Conservation (phyloP, 2,888 invertebrate genomes). For the Apeira syringaria region DNA sequence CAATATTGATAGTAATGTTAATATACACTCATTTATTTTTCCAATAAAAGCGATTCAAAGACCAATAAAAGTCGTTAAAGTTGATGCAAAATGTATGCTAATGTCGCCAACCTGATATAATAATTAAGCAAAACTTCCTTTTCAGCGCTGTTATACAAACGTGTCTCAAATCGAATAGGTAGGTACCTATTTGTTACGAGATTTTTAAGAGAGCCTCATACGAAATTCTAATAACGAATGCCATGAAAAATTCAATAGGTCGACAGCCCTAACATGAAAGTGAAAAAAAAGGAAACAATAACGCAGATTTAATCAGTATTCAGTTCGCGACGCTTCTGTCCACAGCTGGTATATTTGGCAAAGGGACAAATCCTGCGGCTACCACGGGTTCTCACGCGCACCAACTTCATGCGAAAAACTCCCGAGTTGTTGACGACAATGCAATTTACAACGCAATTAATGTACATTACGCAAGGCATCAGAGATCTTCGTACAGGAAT, state of each 20-base stretch:
- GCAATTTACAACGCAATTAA: conserved; percentile 56
- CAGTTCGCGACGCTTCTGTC: conserved; percentile 62
- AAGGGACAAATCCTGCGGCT: conserved; percentile 57
- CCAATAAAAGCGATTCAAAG: conserved; percentile 67
- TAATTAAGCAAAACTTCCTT: conserved; percentile 74
- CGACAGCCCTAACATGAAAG: conserved; percentile 63
- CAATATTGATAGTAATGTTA: conserved; percentile 43
- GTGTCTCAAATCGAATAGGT: no score
- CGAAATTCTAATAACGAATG: conserved; percentile 62
- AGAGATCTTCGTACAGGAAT: conserved; percentile 47
- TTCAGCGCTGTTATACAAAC: conserved; percentile 57
- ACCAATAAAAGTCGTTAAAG: conserved; percentile 62
- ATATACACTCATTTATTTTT: conserved; percentile 68
- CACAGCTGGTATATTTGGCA: conserved; percentile 78
- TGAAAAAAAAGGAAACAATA: conserved; percentile 77
- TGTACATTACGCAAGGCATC: conserved; percentile 60
- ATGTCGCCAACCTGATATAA: conserved; percentile 60
- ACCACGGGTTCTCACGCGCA: conserved; percentile 41
- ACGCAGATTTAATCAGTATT: conserved; percentile 76
- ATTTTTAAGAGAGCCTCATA: conserved; percentile 58
- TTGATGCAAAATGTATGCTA: conserved; percentile 74
- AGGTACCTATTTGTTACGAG: no score
- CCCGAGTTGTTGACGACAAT: conserved; percentile 48
- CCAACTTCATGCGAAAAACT: conserved; percentile 46
- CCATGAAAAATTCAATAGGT: conserved; percentile 79